Conservation (phyloP, 2,113 vertebrate genomes). For the Elephas maximus region DNA sequence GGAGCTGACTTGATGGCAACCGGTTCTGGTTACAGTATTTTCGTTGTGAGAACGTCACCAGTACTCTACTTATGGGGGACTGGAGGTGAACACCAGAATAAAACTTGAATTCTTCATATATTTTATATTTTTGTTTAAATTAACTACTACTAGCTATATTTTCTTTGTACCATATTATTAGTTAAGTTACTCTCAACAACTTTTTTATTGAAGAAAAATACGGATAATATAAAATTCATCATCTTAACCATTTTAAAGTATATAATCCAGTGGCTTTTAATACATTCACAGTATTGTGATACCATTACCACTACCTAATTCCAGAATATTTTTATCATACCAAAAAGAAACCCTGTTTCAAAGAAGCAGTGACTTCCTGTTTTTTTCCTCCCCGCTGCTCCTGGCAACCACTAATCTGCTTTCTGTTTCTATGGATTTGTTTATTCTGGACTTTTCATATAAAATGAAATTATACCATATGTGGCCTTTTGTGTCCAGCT, state of each 20-base stretch:
- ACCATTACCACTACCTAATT: not conserved
- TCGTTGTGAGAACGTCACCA: not conserved
- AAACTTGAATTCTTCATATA: not conserved
- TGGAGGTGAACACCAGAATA: not conserved
- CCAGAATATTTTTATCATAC: not conserved
- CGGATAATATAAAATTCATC: too few relatives aligned
- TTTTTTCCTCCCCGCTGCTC: too few relatives aligned
- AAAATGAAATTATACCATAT: not conserved
- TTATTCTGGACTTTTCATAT: not conserved
- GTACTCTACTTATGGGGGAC: not conserved
- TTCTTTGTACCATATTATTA: not conserved
- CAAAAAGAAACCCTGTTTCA: too few relatives aligned
- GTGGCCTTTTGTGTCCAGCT: not conserved
- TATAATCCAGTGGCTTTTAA: not conserved
- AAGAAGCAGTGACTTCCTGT: too few relatives aligned
- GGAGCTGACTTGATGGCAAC: too few relatives aligned
- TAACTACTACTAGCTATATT: not conserved
- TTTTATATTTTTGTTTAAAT: not conserved
- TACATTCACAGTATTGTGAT: not conserved
- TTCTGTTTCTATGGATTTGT: too few relatives aligned
- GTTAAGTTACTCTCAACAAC: not conserved
- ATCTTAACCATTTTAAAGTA: too few relatives aligned
- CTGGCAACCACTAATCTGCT: too few relatives aligned
- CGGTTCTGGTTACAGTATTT: not conserved
- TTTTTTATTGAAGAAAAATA: not conserved